Evolutionary conservation across 2,113 vertebrate species (phyloP).

Genomic region (Esox niger): DNA sequence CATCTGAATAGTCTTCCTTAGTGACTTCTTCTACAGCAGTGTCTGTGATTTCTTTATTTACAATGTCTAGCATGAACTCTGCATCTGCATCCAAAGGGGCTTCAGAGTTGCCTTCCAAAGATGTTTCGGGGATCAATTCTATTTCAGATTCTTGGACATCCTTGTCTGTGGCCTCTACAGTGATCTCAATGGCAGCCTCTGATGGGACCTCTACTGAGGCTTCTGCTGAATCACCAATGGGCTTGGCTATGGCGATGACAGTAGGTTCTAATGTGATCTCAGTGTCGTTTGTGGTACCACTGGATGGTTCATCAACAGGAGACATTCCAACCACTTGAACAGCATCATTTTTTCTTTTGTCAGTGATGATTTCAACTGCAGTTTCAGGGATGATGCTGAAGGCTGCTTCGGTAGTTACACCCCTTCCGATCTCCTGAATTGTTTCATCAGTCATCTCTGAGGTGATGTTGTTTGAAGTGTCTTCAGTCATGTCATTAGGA

Average conservation of each 20-base stretch:
- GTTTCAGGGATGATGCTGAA: neutral
- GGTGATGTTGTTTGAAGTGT: neutral
- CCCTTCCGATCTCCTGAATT: neutral
- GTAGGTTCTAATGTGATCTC: slow-evolving; percentile 21
- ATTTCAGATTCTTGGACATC: neutral
- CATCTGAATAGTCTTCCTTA: neutral
- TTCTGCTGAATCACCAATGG: neutral
- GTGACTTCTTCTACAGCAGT: slow-evolving; percentile 10
- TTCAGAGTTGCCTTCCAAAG: neutral
- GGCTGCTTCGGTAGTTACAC: neutral
- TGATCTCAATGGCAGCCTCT: neutral
- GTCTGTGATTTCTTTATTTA: neutral
- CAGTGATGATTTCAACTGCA: neutral
- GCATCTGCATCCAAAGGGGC: neutral
- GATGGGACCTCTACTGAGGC: neutral
- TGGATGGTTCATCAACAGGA: neutral
- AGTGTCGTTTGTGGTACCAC: slow-evolving; percentile 16
- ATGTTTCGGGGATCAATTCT: neutral
- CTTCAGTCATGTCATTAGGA: neutral
- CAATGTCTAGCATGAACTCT: slow-evolving; percentile 5
- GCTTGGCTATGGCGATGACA: slow-evolving; percentile 8
- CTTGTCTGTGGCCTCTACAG: neutral
- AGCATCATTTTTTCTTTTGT: neutral
- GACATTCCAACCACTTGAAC: neutral
- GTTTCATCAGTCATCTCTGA: neutral